Evolutionary conservation across 2,113 vertebrate genomes (phyloP), one percentile per base, ranked within the genome.

Genomic region (Colaptes auratus): DNA sequence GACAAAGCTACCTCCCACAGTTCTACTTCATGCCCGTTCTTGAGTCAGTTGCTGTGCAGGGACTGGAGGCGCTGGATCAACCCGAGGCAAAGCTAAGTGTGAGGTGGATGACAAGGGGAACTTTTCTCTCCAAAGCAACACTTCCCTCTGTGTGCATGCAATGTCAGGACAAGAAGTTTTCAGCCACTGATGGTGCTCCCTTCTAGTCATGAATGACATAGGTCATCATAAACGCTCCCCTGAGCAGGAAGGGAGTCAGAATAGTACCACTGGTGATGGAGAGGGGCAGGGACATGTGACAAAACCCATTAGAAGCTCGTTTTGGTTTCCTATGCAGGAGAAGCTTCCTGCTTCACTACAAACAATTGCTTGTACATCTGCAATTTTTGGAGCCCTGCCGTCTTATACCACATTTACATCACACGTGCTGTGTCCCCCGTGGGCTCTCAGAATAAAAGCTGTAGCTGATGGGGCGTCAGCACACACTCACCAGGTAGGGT

Each of bases 401-500:
- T 77, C 36, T 69, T 50, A 84, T 52, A 73, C 31, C 28, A n/a
- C 21, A 4, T 0, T 4, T 55, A 17, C 65, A 36, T 46, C 39
- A 56, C 36, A 39, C 27, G 30, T 25, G 44, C 35, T 72, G 25
- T 4, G 8, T 64, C 23, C 18, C 35, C 16, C 0, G 0, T 44
- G 28, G 33, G 18, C 23, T 82, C 31, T 44, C n/a, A 44, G 12
- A 11, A 28, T 8, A 53, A 33, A 66, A 72, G 55, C 24, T 65
- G 70, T 91, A 69, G 46, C 50, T 65, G 56, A 21, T 2, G 60
- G 50, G 19, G 60, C n/a, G 61, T 64, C 66, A 72, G 76, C 61
- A 74, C 42, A 31, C 28, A n/a, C 8, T 10, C 20, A 28, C 31
- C 60, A 56, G 66, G 42, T 27, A 39, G 21, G 6, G 5, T 17